Percentiles rank a stretch among this genome's conserved stretches.
phyloP scores from a whole-genome alignment of 2,888 invertebrate species.

The Patella pellucida region DNA sequence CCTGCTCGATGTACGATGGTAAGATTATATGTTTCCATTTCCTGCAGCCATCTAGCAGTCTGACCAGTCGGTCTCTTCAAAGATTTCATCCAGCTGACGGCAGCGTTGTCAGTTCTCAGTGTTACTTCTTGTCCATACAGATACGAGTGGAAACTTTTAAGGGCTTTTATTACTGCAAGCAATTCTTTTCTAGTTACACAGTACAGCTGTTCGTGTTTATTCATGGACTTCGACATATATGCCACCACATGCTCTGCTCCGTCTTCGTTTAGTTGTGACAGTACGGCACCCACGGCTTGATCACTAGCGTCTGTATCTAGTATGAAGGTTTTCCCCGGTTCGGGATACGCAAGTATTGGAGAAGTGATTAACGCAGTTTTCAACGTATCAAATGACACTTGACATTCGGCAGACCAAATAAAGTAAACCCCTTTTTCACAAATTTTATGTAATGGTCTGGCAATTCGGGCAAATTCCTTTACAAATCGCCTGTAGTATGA shows the following conservation, averaged over 20 bases:
- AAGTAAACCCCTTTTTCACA: not conserved
- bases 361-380: not conserved
- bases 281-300: not conserved
- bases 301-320: slow-evolving; percentile 1
- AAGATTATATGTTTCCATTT: not conserved
- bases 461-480: not conserved
- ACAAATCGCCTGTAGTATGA: not conserved
- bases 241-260: not conserved
- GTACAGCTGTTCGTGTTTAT: not conserved
- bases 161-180: not conserved
- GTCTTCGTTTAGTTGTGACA: not conserved
- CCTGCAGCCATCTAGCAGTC: not conserved
- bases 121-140: not conserved
- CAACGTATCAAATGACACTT: not conserved
- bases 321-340: not conserved
- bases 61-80: not conserved
- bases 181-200: not conserved
- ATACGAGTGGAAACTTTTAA: not conserved
- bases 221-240: too few species aligned
- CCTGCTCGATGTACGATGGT: not conserved
- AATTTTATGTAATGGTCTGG: not conserved
- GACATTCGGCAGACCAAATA: not conserved
- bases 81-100: not conserved
- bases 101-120: not conserved
- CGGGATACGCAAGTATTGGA: not conserved